Percentiles rank a stretch among this genome's conserved stretches.
Evolutionary conservation across 1,140 invertebrate genomes (phyloP).

Genomic region (Drosophila repleta): DNA sequence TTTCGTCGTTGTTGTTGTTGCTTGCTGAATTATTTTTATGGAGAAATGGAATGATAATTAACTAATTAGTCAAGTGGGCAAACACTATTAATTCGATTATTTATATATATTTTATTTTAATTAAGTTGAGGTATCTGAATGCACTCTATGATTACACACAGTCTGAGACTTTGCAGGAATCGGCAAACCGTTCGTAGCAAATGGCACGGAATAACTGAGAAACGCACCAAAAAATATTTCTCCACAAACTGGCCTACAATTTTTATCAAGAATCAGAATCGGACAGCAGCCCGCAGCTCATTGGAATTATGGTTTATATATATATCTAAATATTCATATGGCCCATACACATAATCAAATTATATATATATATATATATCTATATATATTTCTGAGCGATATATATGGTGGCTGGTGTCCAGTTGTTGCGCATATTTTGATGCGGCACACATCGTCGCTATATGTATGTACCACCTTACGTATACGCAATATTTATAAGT

Average conservation of each 20-base stretch:
- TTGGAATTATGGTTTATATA: constrained; percentile 65
- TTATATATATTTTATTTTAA: constrained; percentile 15
- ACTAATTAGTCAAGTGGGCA: constrained; percentile 3
- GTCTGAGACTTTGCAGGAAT: constrained; percentile 22
- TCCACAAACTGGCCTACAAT: constrained; percentile 66
- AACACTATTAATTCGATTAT: not conserved
- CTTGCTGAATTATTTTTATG: constrained; percentile 21
- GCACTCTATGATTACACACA: constrained; percentile 14
- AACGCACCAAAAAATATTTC: constrained; percentile 66
- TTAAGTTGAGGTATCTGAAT: not conserved
- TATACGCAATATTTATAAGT: constrained; percentile 39
- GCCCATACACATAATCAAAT: not conserved
- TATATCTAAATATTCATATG: constrained; percentile 36
- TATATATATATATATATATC: constrained; percentile 36
- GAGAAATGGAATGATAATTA: constrained; percentile 8
- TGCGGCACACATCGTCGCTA: constrained; percentile 55
- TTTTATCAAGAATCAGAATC: constrained; percentile 46
- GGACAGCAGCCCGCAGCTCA: constrained; percentile 41
- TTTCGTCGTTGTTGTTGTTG: constrained; percentile 50
- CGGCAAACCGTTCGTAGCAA: constrained; percentile 75
- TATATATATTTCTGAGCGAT: constrained; percentile 8
- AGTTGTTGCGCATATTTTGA: constrained; percentile 74
- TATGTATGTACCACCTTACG: constrained; percentile 18
- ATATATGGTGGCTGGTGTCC: constrained; percentile 44
- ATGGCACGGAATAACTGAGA: constrained; percentile 76